Conservation (phyloP, 2,797 vertebrate genomes). For the Cynopterus sphinx region DNA sequence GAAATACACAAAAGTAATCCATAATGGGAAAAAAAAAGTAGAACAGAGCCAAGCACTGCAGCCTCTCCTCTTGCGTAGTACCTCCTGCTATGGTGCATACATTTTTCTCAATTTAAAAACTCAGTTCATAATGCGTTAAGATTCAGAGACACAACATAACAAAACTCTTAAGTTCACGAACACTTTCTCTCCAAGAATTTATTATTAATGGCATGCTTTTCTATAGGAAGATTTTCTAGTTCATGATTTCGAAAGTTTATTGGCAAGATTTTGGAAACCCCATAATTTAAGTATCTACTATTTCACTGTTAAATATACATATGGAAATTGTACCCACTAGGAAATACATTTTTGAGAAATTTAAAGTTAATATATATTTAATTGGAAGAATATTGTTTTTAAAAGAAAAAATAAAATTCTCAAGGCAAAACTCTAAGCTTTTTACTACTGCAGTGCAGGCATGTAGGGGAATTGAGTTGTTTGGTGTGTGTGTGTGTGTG, state of each 20-base stretch:
- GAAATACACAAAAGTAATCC: not conserved
- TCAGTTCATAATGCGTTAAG: not conserved
- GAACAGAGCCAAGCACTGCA: not conserved
- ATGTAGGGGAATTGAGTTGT: not conserved
- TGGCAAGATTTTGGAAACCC: not conserved
- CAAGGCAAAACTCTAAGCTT: not conserved
- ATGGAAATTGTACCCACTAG: not conserved
- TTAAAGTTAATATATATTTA: not conserved
- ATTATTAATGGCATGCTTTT: not conserved
- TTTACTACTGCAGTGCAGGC: not conserved
- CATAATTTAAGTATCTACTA: not conserved
- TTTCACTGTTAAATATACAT: not conserved
- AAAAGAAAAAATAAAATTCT: not conserved
- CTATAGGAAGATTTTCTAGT: not conserved
- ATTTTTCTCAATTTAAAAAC: not conserved
- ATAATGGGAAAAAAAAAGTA: not conserved
- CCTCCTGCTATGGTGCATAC: not conserved
- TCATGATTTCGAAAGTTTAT: not conserved
- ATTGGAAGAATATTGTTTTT: not conserved
- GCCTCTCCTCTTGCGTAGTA: not conserved
- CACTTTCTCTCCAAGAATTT: not conserved
- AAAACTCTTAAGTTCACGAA: not conserved
- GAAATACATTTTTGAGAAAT: conserved; percentile 28
- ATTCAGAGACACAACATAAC: not conserved
- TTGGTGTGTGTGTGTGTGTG: not conserved